Base-by-base conservation (phyloP, 2,888 invertebrate genomes). In the Amblyjoppa fuscipennis region DNA sequence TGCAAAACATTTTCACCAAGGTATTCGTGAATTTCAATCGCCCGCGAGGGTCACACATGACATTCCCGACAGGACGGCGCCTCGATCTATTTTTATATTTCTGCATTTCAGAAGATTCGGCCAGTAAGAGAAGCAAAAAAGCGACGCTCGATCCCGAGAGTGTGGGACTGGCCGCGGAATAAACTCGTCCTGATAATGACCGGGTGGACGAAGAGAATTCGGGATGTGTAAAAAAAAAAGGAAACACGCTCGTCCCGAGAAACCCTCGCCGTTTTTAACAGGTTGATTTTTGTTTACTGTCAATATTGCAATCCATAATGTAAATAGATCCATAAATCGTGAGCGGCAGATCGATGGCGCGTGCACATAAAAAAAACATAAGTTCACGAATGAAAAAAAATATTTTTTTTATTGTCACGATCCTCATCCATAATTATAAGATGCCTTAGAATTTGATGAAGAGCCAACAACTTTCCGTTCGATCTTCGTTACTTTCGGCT, bases 1-100 rank as follows among this genome's bases (percentile, higher is more conserved):
- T 0, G 98, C 98, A 0, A 96, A 97, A 92, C 95, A 96, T 91
- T 96, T 96, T 88, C 94, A 94, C 80, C 90, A 93, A 89, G 93
- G 94, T 91, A 77, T 80, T 83, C 49, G 51, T 11, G 49, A 73
- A 76, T 82, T 81, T 85, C 64, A 49, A 80, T 81, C 69, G 45
- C 49, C 51, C 56, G 45, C 66, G 34, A 56, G 73, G 66, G 56
- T 69, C 68, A 68, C 75, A 69, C 68, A 73, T 56, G 38, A 45
- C 68, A 73, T 83, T 83, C 79, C 20, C 25, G 51, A 51, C 84
- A 38, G 51, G 51, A 6, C 53, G n/a, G 66, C 61, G 64, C 64
- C 7, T 53, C n/a, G 13, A 51, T 66, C 28, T 20, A 41, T 56
- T 56, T 80, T 66, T 78, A 45, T 41, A 13, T 68, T 81, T 59